A percentile compares a stretch with the other conserved stretches of the same genome.
These are phyloP conservation scores for Pararge aegeria DNA, from an alignment of 1,140 invertebrate species.

Conservation along the genomic window DNA sequence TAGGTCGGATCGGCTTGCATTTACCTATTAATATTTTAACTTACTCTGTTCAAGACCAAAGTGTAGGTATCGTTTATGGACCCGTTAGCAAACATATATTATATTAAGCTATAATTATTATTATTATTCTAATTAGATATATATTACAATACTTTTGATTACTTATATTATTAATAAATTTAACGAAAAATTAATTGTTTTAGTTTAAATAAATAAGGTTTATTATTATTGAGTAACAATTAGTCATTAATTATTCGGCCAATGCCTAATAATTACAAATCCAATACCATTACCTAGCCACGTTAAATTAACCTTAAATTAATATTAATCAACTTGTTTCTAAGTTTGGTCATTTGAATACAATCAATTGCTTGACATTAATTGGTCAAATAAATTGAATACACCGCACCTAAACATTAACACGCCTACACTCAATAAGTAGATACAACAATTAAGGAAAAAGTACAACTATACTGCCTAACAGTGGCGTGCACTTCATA, in stretches of 20 bases:
- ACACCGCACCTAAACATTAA: constrained; percentile 18
- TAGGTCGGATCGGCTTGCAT: too few species aligned
- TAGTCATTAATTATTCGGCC: neutral
- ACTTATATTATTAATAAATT: too few species aligned
- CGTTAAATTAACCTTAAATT: constrained; percentile 18
- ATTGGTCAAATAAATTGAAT: constrained; percentile 22
- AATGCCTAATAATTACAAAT: neutral
- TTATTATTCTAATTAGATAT: too few species aligned
- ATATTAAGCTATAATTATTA: too few species aligned
- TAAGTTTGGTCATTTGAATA: constrained; percentile 23
- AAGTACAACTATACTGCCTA: neutral
- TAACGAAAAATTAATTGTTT: too few species aligned
- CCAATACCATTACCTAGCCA: neutral
- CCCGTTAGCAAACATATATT: too few species aligned
- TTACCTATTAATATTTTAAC: too few species aligned
- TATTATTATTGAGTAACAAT: neutral
- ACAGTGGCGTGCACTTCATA: too few species aligned
- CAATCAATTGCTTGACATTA: constrained; percentile 18
- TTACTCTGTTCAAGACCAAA: too few species aligned
- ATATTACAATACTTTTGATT: too few species aligned
- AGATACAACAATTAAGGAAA: neutral
- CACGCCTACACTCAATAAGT: constrained; percentile 18
- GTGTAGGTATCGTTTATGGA: too few species aligned
- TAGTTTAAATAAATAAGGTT: too few species aligned
- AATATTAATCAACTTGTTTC: constrained; percentile 12